phyloP scores from a whole-genome alignment of 2,113 vertebrate species.

The Catharus fuscescens region DNA sequence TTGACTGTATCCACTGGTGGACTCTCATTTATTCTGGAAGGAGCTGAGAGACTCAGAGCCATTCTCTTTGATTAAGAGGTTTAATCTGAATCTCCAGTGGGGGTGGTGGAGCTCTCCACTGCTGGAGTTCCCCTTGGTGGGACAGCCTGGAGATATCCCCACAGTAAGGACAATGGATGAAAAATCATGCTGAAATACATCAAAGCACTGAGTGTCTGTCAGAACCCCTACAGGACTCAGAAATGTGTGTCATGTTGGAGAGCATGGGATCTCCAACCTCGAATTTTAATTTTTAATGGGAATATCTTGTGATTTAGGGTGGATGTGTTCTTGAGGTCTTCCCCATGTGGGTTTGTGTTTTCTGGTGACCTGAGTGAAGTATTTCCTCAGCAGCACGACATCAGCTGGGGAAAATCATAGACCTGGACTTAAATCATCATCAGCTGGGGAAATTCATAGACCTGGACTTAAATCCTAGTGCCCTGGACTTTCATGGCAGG shows the following conservation, averaged over 20 bases:
- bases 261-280: background rate
- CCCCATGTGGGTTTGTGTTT: background rate
- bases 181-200: background rate
- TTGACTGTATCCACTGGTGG: background rate
- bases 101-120: background rate
- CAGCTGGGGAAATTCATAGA: too few species aligned
- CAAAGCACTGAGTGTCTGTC: background rate
- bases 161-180: background rate
- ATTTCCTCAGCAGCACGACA: background rate
- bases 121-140: background rate
- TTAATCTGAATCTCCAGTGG: background rate
- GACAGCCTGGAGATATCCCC: background rate
- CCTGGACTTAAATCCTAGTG: background rate
- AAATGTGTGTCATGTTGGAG: fast-evolving
- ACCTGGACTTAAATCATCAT: too few species aligned
- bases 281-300: background rate
- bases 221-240: background rate
- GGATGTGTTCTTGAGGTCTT: background rate
- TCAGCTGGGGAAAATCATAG: background rate
- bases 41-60: background rate
- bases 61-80: fast-evolving
- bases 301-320: background rate
- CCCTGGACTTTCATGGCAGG: background rate
- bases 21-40: background rate
- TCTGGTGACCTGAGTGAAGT: background rate